These are phyloP conservation scores for Anolis apletophallus DNA, from an alignment of 2,797 vertebrate species.

Conservation along the genomic window DNA sequence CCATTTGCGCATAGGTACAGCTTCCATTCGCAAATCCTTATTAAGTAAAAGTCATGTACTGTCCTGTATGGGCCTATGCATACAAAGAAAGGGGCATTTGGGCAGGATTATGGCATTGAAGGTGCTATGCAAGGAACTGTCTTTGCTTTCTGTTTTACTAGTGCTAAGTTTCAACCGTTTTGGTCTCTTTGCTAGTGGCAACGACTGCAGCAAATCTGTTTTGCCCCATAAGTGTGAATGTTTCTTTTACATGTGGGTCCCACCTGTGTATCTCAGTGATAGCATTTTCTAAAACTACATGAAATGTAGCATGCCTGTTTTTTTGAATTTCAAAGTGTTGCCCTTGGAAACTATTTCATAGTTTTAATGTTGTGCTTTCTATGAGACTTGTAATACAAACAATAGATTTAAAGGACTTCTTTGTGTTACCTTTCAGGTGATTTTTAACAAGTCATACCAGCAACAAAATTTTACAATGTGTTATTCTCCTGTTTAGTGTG, in stretches of 20 bases:
- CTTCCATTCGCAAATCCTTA: conserved; percentile 80
- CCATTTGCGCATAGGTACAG: conserved; percentile 95
- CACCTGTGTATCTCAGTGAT: background rate
- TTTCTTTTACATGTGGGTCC: background rate
- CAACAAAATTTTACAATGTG: background rate
- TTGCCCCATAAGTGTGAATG: background rate
- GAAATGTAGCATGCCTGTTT: background rate
- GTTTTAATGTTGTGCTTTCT: conserved; percentile 49
- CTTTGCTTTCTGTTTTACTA: background rate
- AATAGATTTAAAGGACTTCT: conserved; percentile 44
- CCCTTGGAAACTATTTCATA: background rate
- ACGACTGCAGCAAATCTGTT: background rate
- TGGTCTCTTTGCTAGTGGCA: conserved; percentile 7
- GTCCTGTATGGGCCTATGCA: conserved; percentile 34
- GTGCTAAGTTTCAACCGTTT: background rate
- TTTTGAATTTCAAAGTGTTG: background rate
- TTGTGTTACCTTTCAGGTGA: conserved; percentile 20
- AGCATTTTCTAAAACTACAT: background rate
- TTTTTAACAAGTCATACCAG: conserved; percentile 21
- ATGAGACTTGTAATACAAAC: conserved; percentile 55
- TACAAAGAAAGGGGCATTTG: background rate
- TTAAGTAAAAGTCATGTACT: conserved; percentile 71
- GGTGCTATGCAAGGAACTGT: background rate
- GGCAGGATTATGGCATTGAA: background rate
- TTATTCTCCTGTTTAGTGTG: background rate